A percentile compares a stretch with the other conserved stretches of the same genome.
Evolutionary conservation across 2,888 invertebrate species (phyloP).

Genomic region (Aspidiotus destructor): DNA sequence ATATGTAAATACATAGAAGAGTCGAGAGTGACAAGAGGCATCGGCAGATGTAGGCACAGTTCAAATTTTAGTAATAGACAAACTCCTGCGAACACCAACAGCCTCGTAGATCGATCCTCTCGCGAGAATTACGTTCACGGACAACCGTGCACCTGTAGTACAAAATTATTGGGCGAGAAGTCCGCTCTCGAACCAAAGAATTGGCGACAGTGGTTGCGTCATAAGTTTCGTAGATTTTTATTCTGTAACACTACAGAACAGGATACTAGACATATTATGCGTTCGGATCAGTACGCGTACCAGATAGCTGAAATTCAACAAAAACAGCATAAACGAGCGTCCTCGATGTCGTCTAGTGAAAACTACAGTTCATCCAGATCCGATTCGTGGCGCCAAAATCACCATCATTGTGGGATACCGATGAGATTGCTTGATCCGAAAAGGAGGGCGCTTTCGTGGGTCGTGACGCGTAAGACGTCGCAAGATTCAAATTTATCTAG

Average conservation of each 20-base stretch:
- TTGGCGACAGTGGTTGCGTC: constrained; percentile 42
- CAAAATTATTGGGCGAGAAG: constrained; percentile 47
- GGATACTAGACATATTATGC: constrained; percentile 39
- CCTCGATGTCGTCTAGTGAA: constrained; percentile 77
- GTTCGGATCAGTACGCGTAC: constrained; percentile 60
- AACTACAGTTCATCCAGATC: constrained; percentile 82
- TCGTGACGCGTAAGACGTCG: constrained; percentile 81
- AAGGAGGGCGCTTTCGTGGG: constrained; percentile 75
- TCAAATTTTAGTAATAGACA: constrained; percentile 80
- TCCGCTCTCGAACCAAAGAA: constrained; percentile 37
- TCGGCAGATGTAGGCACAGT: constrained; percentile 74
- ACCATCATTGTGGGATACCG: constrained; percentile 66
- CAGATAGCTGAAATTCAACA: constrained; percentile 66
- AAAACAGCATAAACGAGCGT: constrained; percentile 65
- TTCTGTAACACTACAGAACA: constrained; percentile 44
- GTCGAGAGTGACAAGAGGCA: constrained; percentile 76
- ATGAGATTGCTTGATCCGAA: constrained; percentile 62
- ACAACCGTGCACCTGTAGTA: constrained; percentile 51
- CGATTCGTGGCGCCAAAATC: constrained; percentile 72
- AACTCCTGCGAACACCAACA: constrained; percentile 78
- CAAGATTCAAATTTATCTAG: constrained; percentile 86
- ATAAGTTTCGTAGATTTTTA: constrained; percentile 48
- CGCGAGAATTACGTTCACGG: constrained; percentile 53
- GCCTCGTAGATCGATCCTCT: constrained; percentile 67
- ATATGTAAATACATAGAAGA: constrained; percentile 94